A percentile compares a stretch with the other conserved stretches of the same genome.
These are phyloP conservation scores for Thunnus maccoyii DNA, from an alignment of 2,113 vertebrate species.

Conservation along the genomic window DNA sequence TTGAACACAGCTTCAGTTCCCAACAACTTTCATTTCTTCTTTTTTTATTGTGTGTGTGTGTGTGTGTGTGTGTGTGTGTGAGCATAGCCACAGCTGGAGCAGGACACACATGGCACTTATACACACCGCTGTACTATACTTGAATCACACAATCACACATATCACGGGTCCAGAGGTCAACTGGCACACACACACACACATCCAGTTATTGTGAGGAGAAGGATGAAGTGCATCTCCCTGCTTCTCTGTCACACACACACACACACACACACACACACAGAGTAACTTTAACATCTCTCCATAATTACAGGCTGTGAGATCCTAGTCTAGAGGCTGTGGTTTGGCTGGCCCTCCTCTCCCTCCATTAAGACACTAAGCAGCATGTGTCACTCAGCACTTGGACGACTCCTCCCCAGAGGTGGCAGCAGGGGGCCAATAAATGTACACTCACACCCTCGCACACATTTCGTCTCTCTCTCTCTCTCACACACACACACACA, in stretches of 20 bases:
- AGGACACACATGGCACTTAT: constrained; percentile 53
- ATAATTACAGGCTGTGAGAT: constrained; percentile 81
- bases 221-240: constrained; percentile 26
- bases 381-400: constrained; percentile 79
- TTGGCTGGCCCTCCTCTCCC: constrained; percentile 78
- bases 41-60: constrained; percentile 41
- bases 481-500: constrained; percentile 22
- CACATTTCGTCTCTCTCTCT: background rate
- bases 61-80: constrained; percentile 39
- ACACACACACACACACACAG: constrained; percentile 41
- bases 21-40: constrained; percentile 81
- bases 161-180: constrained; percentile 44
- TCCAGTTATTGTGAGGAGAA: constrained; percentile 23
- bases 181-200: constrained; percentile 17
- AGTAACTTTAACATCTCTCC: constrained; percentile 71
- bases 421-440: constrained; percentile 76
- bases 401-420: constrained; percentile 69
- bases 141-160: constrained; percentile 37
- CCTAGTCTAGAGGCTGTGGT: constrained; percentile 79
- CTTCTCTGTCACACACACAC: background rate
- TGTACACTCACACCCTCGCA: constrained; percentile 38
- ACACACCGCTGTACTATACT: constrained; percentile 26
- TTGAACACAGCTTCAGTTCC: constrained; percentile 79
- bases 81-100: constrained; percentile 59
- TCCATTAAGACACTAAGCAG: constrained; percentile 82